Evolutionary conservation across 2,113 vertebrate genomes (phyloP), one percentile per base, ranked within the genome.

Genomic region (Microcebus jonahi): DNA sequence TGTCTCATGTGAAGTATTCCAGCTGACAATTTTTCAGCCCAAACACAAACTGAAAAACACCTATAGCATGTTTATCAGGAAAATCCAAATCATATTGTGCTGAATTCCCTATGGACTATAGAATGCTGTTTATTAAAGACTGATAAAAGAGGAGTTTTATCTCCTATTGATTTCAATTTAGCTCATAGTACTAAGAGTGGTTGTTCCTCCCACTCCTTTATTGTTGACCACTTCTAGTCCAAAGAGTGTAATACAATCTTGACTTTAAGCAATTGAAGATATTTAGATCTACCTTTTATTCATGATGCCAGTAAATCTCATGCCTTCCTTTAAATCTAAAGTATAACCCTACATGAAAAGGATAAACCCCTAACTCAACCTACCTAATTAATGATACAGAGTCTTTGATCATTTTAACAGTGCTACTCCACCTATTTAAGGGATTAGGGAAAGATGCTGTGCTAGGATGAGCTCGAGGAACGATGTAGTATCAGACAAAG

Each of bases 21-120:
- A 97, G 91, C 89, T 96, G 83, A 92, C 81, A 80, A 48, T 36
- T 77, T 73, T 61, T 90, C 71, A 94, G 55, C 75, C 68, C 59
- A 94, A 97, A 91, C 15, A 96, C 91, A 83, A 94, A 85, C 76
- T 88, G 50, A 13, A 7, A 59, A 80, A 68, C 55, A 77, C 31
- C 36, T 15, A 25, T 2, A 39, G 73, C 36, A 42, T 10, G 59
- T 95, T 94, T 93, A 70, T 84, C 45, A 92, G 88, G 73, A 86
- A 97, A 73, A 67, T 27, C 76, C 75, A 61, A 84, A 93, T 4
- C 65, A 48, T 39, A 68, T 11, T 63, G 23, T 88, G 85, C 21
- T 92, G 31, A 90, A 71, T 53, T 84, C 59, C 61, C 79, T 11
- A 6, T 79, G 55, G 48, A 83, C 53, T 21, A 65, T 5, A 96